A percentile compares a stretch with the other conserved stretches of the same genome.
Evolutionary conservation across 2,888 invertebrate genomes (phyloP).

Genomic region (Ceriagrion tenellum): DNA sequence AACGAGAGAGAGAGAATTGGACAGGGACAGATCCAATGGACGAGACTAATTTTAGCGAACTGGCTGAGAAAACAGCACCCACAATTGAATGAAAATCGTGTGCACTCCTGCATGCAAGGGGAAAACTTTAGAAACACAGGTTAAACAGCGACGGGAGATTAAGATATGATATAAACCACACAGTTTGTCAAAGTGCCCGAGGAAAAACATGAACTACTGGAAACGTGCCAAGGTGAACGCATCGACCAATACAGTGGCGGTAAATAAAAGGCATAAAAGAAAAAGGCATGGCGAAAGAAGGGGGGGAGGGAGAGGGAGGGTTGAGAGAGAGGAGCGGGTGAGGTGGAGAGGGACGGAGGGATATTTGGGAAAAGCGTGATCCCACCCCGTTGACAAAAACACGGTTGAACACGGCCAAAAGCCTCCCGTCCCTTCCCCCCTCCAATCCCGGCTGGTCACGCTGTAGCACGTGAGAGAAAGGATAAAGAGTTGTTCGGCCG

Average conservation of each 20-base stretch:
- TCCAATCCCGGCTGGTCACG: not conserved
- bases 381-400: not conserved
- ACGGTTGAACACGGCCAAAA: not conserved
- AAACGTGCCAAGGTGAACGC: not conserved
- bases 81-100: not conserved
- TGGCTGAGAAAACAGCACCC: not conserved
- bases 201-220: conserved; percentile 6
- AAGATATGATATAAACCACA: not conserved
- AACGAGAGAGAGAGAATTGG: too few relatives aligned
- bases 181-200: not conserved
- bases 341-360: not conserved
- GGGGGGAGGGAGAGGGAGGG: not conserved
- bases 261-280: not conserved
- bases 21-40: too few relatives aligned
- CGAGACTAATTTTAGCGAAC: not conserved
- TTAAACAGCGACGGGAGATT: not conserved
- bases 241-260: not conserved
- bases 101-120: not conserved
- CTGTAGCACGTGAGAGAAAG: not conserved
- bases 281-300: not conserved
- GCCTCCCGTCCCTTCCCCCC: not conserved
- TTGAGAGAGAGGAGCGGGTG: too few relatives aligned
- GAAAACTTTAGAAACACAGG: not conserved
- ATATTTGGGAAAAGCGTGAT: not conserved
- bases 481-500: not conserved